Evolutionary conservation across 2,113 vertebrate genomes (phyloP).

Genomic region (Meles meles): DNA sequence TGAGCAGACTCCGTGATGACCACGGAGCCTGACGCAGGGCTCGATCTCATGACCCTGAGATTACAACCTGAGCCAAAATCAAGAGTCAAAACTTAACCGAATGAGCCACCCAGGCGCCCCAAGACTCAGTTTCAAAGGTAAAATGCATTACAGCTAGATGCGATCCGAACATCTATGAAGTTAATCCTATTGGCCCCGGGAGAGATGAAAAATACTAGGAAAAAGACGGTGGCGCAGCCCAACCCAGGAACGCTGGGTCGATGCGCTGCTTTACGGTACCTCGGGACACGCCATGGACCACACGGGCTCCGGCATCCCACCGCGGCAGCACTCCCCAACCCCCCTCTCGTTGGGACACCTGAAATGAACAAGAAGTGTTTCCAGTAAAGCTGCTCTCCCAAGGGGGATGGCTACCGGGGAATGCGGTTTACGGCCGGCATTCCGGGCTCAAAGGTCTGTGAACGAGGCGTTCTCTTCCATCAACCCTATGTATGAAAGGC

Average conservation of each 20-base stretch:
- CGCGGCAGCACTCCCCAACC: background rate
- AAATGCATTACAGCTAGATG: background rate
- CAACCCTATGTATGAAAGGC: accelerated
- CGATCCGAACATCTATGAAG: background rate
- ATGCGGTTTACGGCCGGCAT: accelerated
- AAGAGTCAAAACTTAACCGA: background rate
- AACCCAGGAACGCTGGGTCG: background rate
- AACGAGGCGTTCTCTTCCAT: background rate
- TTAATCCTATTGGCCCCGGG: background rate
- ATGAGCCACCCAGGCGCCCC: background rate
- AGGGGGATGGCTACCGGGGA: accelerated
- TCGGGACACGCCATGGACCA: background rate
- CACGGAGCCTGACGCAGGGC: background rate
- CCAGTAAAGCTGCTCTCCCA: accelerated
- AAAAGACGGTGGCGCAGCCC: background rate
- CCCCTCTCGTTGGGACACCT: background rate
- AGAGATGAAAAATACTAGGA: background rate
- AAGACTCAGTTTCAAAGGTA: background rate
- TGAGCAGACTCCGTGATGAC: background rate
- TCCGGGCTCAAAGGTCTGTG: background rate
- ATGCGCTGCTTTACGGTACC: accelerated
- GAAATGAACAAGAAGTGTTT: background rate
- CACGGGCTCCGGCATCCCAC: accelerated
- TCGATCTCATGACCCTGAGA: background rate
- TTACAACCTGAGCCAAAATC: background rate